Evolutionary conservation across 2,113 vertebrate genomes (phyloP).

Genomic region (Rhineura floridana): DNA sequence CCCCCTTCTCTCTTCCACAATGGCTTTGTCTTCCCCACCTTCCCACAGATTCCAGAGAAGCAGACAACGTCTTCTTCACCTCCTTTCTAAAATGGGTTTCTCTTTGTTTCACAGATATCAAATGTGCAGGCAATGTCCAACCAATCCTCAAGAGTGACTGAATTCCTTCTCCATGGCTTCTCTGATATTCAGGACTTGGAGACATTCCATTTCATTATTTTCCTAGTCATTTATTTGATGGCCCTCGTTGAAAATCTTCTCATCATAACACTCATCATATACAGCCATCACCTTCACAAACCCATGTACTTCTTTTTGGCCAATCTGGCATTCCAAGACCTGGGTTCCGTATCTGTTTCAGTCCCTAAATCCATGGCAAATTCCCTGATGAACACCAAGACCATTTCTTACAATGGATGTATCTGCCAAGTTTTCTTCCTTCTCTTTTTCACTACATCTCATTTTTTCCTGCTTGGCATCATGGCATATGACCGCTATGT

Average conservation of each 20-base stretch:
- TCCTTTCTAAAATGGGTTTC: no score
- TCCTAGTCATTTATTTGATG: not conserved
- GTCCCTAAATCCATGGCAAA: not conserved
- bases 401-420: not conserved
- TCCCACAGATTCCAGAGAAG: no score
- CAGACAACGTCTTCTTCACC: no score
- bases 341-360: not conserved
- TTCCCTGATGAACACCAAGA: not conserved
- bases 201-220: not conserved
- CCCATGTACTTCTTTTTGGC: constrained; percentile 14
- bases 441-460: not conserved
- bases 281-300: not conserved
- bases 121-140: not conserved
- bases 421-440: not conserved
- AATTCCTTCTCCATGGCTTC: not conserved
- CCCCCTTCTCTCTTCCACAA: no score
- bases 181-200: not conserved
- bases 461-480: not conserved
- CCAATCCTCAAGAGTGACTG: not conserved
- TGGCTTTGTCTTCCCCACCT: no score
- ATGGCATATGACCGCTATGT: constrained; percentile 54
- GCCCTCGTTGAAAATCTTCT: not conserved
- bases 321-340: not conserved
- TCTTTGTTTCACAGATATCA: no score
- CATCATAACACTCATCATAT: not conserved